Evolutionary conservation across 2,888 invertebrate genomes (phyloP).

Genomic region (Pterobdella sp.): DNA sequence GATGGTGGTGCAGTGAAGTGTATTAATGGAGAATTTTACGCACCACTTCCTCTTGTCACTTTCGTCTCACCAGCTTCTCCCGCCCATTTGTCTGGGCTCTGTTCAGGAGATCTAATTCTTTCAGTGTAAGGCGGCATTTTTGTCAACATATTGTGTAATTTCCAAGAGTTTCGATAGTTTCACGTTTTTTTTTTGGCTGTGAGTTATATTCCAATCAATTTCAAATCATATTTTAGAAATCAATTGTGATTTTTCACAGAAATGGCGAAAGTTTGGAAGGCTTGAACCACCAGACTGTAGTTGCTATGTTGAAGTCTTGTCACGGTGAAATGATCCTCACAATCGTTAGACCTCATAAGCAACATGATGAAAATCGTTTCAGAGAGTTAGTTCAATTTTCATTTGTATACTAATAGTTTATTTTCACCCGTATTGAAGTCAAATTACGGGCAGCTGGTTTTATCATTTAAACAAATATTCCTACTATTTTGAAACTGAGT

Average conservation of each 20-base stretch:
- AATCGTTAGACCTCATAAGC: not conserved
- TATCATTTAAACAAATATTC: not conserved
- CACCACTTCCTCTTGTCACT: constrained; percentile 97
- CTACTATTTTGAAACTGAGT: not conserved
- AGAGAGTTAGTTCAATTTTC: no score
- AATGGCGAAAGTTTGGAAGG: not conserved
- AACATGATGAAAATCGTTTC: no score
- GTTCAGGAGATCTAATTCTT: constrained; percentile 92
- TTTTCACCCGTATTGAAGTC: not conserved
- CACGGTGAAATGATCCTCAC: not conserved
- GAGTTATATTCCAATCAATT: no score
- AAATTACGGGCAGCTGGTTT: not conserved
- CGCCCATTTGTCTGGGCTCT: constrained; percentile 91
- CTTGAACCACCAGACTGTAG: not conserved
- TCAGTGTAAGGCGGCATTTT: constrained; percentile 83
- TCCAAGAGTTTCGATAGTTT: not conserved
- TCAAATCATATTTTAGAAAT: not conserved
- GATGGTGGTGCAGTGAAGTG: constrained; percentile 96
- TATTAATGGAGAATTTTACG: constrained; percentile 97
- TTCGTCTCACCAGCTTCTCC: constrained; percentile 91
- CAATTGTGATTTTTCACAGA: not conserved
- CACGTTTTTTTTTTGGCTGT: not conserved
- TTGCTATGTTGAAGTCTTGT: not conserved
- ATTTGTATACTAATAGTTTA: no score
- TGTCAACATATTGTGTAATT: not conserved